These are phyloP conservation scores for Teinopalpus imperialis DNA, from an alignment of 2,888 invertebrate species.

Conservation along the genomic window DNA sequence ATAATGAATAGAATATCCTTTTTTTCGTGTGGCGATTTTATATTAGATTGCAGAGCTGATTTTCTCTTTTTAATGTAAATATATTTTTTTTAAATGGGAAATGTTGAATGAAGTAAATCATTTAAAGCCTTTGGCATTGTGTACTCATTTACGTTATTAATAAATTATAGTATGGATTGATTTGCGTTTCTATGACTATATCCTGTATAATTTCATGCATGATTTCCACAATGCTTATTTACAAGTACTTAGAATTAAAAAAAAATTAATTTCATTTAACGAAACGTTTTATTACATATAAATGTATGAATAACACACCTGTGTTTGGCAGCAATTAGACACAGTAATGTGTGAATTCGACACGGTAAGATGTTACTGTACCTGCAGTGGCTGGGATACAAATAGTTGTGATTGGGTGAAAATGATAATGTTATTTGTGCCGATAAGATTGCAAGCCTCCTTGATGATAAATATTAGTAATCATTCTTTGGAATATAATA, in stretches of 20 bases:
- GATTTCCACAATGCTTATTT: conserved; percentile 13
- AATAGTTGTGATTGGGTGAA: conserved; percentile 53
- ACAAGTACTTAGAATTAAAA: conserved; percentile 15
- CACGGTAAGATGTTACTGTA: conserved; percentile 26
- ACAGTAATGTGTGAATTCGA: conserved; percentile 26
- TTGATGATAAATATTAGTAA: conserved; percentile 72
- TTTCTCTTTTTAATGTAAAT: conserved; percentile 76
- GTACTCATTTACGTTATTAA: conserved; percentile 83
- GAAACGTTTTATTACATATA: background rate
- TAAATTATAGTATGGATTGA: conserved; percentile 78
- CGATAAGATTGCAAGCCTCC: conserved; percentile 74
- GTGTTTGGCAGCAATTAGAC: conserved; percentile 16
- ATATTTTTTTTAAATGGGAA: conserved; percentile 73
- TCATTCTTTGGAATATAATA: conserved; percentile 70
- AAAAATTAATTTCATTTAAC: no score
- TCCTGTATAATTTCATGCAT: conserved; percentile 23
- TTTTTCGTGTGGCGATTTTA: conserved; percentile 65
- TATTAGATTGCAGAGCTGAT: conserved; percentile 72
- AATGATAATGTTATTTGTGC: conserved; percentile 59
- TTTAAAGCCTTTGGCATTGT: conserved; percentile 81
- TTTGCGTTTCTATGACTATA: conserved; percentile 44
- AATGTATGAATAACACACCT: background rate
- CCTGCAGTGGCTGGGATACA: conserved; percentile 26
- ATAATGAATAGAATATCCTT: conserved; percentile 51
- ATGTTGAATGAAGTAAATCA: conserved; percentile 78